Percentiles rank a stretch among this genome's conserved stretches.
Conservation (phyloP, 2,797 vertebrate species). For the Oreortyx pictus region DNA sequence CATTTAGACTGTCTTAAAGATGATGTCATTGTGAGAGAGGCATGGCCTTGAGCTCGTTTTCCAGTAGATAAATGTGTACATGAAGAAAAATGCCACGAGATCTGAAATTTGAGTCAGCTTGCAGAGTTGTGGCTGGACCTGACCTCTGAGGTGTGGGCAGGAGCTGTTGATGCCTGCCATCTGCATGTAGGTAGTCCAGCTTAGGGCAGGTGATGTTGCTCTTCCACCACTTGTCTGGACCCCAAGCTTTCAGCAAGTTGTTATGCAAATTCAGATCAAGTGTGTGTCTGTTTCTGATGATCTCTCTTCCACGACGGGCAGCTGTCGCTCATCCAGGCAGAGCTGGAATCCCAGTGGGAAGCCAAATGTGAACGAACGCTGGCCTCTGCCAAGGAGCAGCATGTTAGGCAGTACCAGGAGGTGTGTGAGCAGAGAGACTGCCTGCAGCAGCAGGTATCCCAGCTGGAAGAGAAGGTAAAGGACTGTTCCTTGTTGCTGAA, state of each 20-base stretch:
- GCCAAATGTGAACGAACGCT: slow-evolving; percentile 81
- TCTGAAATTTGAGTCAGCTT: not conserved
- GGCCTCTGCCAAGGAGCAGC: slow-evolving; percentile 82
- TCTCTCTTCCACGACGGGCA: slow-evolving; percentile 39
- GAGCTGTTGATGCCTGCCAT: not conserved
- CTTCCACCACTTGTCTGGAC: not conserved
- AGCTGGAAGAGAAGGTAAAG: slow-evolving; percentile 87
- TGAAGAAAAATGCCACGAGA: not conserved
- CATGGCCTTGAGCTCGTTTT: not conserved
- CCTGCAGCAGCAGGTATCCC: slow-evolving; percentile 80
- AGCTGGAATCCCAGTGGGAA: slow-evolving; percentile 90
- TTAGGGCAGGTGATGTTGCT: not conserved
- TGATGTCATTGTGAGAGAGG: not conserved
- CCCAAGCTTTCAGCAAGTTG: not conserved
- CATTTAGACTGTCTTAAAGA: not conserved
- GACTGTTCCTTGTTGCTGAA: not conserved
- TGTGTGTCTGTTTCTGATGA: not conserved
- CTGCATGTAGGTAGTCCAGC: not conserved
- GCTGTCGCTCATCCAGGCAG: slow-evolving; percentile 85
- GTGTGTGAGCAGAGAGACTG: slow-evolving; percentile 84
- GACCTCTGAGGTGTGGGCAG: not conserved
- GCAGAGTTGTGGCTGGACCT: not conserved
- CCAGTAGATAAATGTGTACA: not conserved
- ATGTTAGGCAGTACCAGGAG: slow-evolving; percentile 80
- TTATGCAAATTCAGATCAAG: not conserved